These are phyloP conservation scores for Drosophila maculinotata DNA, from an alignment of 2,888 invertebrate genomes.

Conservation along the genomic window DNA sequence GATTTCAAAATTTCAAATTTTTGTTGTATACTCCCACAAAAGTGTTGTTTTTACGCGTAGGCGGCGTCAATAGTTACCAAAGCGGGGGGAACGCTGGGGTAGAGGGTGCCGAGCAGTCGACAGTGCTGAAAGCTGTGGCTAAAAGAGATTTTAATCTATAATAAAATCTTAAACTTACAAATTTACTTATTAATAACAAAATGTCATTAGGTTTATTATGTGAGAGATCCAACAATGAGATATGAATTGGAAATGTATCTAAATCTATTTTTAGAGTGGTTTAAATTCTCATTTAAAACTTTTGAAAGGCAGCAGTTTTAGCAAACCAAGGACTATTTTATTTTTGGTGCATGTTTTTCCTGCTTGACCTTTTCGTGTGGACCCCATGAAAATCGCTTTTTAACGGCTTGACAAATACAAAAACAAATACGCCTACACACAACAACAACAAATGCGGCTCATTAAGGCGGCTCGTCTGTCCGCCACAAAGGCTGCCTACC, in stretches of 20 bases:
- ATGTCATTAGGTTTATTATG: slow-evolving; percentile 20
- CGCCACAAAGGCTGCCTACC: slow-evolving; percentile 36
- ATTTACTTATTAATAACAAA: slow-evolving; percentile 16
- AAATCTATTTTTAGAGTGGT: too few species aligned
- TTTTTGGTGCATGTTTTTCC: slow-evolving; percentile 13
- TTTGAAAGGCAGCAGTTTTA: background rate
- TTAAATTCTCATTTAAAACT: slow-evolving; percentile 14
- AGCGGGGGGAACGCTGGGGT: background rate
- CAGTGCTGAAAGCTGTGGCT: slow-evolving; percentile 26
- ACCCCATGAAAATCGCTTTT: slow-evolving; percentile 30
- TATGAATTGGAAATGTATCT: too few species aligned
- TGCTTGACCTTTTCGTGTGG: slow-evolving; percentile 25
- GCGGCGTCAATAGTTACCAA: slow-evolving; percentile 26
- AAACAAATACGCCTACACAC: slow-evolving; percentile 32
- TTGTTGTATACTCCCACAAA: slow-evolving; percentile 18
- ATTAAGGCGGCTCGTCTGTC: slow-evolving; percentile 31
- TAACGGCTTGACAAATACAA: slow-evolving; percentile 29
- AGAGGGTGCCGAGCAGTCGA: slow-evolving; percentile 2
- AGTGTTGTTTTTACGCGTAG: slow-evolving; percentile 37
- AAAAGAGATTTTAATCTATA: slow-evolving; percentile 21
- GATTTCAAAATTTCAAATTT: slow-evolving; percentile 31
- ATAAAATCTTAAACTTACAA: slow-evolving; percentile 22
- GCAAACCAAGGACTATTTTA: background rate
- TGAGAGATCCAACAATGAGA: too few species aligned
- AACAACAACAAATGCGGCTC: slow-evolving; percentile 19